Evolutionary conservation across 1,140 invertebrate species (phyloP).

Genomic region (Cherax destructor): DNA sequence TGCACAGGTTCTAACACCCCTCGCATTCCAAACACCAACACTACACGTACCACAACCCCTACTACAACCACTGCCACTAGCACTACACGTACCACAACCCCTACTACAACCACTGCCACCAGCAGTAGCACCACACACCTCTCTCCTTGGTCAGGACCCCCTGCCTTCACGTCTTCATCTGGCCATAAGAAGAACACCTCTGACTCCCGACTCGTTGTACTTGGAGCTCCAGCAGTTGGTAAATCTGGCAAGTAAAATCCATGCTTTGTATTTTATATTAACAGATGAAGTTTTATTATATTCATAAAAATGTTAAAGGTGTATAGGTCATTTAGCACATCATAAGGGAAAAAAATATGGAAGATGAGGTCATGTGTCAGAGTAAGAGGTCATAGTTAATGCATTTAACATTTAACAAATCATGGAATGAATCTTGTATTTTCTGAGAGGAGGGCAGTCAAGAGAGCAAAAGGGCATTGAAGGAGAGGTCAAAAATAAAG

Average conservation of each 20-base stretch:
- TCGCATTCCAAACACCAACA: neutral
- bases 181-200: constrained; percentile 9
- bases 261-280: no score
- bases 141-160: constrained; percentile 33
- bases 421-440: no score
- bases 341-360: no score
- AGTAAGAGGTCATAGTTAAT: no score
- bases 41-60: constrained; percentile 9
- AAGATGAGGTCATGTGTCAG: no score
- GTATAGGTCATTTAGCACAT: no score
- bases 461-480: no score
- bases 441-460: no score
- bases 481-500: no score
- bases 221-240: constrained; percentile 47
- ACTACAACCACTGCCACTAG: neutral
- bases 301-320: no score
- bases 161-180: neutral
- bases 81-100: constrained; percentile 7
- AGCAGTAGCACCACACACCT: constrained; percentile 14
- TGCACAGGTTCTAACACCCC: neutral
- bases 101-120: constrained; percentile 13
- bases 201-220: constrained; percentile 53
- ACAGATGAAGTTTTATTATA: no score
- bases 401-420: no score
- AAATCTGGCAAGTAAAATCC: constrained; percentile 50